Evolutionary conservation across 2,888 invertebrate genomes (phyloP).

Genomic region (Stenoptilia bipunctidactyla): DNA sequence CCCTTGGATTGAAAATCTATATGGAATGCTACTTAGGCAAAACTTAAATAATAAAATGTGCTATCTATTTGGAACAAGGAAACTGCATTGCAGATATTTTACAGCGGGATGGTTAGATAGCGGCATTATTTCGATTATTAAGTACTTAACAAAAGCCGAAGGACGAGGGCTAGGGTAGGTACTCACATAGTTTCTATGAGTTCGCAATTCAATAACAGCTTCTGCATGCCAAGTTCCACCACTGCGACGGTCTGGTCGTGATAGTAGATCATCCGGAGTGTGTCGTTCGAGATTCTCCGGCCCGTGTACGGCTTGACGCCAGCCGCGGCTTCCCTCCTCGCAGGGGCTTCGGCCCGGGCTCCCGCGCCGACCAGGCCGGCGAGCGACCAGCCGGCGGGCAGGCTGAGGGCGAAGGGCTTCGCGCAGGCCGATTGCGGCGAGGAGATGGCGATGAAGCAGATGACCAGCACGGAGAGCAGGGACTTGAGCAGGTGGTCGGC

Average conservation of each 20-base stretch:
- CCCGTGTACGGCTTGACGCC: constrained; percentile 75
- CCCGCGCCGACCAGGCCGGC: constrained; percentile 55
- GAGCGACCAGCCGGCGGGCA: constrained; percentile 60
- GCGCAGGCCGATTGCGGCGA: constrained; percentile 58
- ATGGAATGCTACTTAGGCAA: too few species aligned
- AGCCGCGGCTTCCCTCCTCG: constrained; percentile 40
- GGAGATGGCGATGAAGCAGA: constrained; percentile 54
- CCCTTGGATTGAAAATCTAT: too few species aligned
- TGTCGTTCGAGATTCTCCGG: constrained; percentile 74
- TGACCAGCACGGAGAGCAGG: constrained; percentile 47
- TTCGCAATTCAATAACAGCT: constrained; percentile 81
- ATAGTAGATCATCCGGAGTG: constrained; percentile 81
- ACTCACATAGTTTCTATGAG: constrained; percentile 91
- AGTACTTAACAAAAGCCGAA: too few species aligned
- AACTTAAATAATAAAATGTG: too few species aligned
- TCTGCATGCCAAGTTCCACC: constrained; percentile 80
- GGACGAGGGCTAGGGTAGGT: too few species aligned
- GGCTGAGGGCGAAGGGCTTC: constrained; percentile 57
- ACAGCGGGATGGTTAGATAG: too few species aligned
- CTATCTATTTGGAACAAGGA: too few species aligned
- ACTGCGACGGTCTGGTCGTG: constrained; percentile 88
- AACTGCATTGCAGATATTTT: too few species aligned
- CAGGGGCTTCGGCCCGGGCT: constrained; percentile 38
- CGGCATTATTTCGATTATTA: too few species aligned
- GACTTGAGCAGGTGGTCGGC: constrained; percentile 54